Percentiles rank a stretch among this genome's conserved stretches.
Evolutionary conservation across 2,888 invertebrate species (phyloP).

Genomic region (Brassicogethes aeneus): DNA sequence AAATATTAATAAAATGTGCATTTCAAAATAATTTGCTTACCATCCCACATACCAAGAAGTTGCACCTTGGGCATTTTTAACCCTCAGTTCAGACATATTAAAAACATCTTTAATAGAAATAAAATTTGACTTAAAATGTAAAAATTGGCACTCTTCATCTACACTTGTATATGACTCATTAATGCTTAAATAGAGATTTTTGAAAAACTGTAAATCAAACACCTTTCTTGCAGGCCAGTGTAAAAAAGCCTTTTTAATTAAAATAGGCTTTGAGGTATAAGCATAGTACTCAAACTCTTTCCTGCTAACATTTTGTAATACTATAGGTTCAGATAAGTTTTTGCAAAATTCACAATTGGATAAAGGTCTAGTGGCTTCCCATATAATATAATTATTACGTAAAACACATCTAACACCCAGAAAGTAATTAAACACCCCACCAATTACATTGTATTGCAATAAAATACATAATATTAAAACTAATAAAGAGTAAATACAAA

Average conservation of each 20-base stretch:
- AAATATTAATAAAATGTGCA: slow-evolving; percentile 5
- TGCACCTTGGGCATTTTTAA: slow-evolving; percentile 51
- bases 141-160: slow-evolving; percentile 76
- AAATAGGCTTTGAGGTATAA: slow-evolving; percentile 70
- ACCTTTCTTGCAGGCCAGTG: slow-evolving; percentile 68
- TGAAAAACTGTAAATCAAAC: slow-evolving; percentile 60
- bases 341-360: slow-evolving; percentile 73
- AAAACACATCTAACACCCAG: slow-evolving; percentile 64
- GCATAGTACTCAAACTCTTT: slow-evolving; percentile 63
- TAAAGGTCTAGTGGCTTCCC: slow-evolving; percentile 80
- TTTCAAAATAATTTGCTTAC: slow-evolving; percentile 49
- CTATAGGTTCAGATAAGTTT: slow-evolving; percentile 56
- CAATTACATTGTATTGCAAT: not conserved
- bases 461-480: not conserved
- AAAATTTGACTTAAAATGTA: slow-evolving; percentile 78
- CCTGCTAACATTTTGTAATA: slow-evolving; percentile 59
- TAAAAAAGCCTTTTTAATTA: slow-evolving; percentile 64
- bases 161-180: slow-evolving; percentile 64
- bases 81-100: slow-evolving; percentile 59
- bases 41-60: slow-evolving; percentile 86
- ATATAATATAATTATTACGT: slow-evolving; percentile 75
- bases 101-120: slow-evolving; percentile 69
- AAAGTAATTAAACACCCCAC: slow-evolving; percentile 27
- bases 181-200: slow-evolving; percentile 56
- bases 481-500: not conserved